phyloP scores from a whole-genome alignment of 2,113 vertebrate species.

The Galbula dea region DNA sequence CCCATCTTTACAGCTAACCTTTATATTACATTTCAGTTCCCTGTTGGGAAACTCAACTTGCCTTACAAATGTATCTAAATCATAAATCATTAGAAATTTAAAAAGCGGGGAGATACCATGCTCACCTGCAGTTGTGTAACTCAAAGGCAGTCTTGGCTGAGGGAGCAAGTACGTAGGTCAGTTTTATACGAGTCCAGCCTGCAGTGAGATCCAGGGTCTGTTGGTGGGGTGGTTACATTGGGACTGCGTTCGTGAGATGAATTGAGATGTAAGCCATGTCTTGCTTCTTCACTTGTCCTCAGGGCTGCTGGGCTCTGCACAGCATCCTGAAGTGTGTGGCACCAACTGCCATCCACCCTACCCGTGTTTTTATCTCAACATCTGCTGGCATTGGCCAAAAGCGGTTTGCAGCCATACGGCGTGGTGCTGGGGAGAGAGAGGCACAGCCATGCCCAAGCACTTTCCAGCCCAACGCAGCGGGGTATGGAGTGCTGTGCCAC shows the following conservation, averaged over 20 bases:
- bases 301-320: background rate
- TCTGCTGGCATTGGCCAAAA: background rate
- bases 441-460: background rate
- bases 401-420: rapidly evolving
- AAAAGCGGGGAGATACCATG: background rate
- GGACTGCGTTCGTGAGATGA: background rate
- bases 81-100: background rate
- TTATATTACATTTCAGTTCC: background rate
- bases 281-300: background rate
- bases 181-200: background rate
- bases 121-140: background rate
- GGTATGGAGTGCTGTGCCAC: background rate
- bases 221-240: rapidly evolving
- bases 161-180: rapidly evolving
- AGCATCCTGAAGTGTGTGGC: background rate
- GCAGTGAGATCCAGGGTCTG: background rate
- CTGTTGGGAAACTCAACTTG: background rate
- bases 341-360: background rate
- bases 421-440: background rate
- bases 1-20: background rate
- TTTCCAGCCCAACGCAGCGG: background rate
- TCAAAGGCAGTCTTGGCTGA: background rate
- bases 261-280: background rate
- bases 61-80: background rate
- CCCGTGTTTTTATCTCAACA: background rate